These are phyloP conservation scores for Tetragnatha montana DNA, from an alignment of 2,888 invertebrate species.

Conservation along the genomic window DNA sequence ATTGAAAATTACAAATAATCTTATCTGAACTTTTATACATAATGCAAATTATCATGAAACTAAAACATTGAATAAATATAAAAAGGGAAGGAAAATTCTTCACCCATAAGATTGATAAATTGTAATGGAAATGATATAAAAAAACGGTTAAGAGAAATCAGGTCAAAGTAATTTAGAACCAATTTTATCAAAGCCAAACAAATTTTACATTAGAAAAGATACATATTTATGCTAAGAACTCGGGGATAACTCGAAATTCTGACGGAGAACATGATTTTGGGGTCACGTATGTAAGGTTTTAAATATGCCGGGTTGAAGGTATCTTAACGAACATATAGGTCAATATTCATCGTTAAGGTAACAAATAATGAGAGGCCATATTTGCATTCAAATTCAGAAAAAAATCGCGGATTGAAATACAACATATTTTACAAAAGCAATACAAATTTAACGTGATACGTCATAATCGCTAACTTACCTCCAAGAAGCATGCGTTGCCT, in stretches of 20 bases:
- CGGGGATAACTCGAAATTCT: neutral
- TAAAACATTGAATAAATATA: no score
- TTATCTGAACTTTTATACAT: no score
- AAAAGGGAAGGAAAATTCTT: no score
- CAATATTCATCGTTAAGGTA: neutral
- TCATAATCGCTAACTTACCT: constrained; percentile 29
- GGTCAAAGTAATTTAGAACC: neutral
- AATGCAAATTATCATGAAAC: no score
- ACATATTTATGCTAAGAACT: neutral
- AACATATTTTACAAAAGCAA: neutral
- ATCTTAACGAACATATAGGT: neutral
- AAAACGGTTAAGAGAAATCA: neutral
- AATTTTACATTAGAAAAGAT: neutral
- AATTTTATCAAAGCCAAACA: neutral
- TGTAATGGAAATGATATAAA: neutral
- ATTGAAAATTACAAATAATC: no score
- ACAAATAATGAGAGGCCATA: neutral
- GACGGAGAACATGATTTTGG: no score
- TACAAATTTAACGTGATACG: constrained; percentile 8
- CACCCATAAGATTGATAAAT: no score
- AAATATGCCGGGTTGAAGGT: neutral
- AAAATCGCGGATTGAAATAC: neutral
- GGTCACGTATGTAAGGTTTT: neutral
- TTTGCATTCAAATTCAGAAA: neutral
- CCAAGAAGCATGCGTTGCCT: constrained; percentile 48